Evolutionary conservation across 2,888 invertebrate species (phyloP).

Genomic region (Drosophila dives): DNA sequence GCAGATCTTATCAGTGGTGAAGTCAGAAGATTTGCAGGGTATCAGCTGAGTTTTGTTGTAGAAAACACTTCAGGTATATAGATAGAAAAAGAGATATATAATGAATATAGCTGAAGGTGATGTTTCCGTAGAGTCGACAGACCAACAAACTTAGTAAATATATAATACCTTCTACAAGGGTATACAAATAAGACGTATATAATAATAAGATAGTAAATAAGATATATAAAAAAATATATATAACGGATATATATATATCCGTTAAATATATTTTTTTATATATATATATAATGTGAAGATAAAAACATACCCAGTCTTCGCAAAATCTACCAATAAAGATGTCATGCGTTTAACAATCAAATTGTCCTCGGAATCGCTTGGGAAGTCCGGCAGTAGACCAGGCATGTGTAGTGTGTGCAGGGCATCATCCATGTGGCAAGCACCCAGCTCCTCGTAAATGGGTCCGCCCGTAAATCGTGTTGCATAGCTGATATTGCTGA

Average conservation of each 20-base stretch:
- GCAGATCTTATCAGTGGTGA: conserved; percentile 65
- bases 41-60: conserved; percentile 17
- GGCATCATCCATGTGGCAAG: conserved; percentile 86
- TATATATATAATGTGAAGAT: neutral
- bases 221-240: neutral
- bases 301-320: conserved; percentile 84
- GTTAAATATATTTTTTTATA: too few relatives aligned
- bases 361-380: conserved; percentile 77
- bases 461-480: conserved; percentile 54
- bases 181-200: neutral
- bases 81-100: neutral
- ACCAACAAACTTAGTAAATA: neutral
- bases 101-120: neutral
- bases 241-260: neutral
- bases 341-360: conserved; percentile 82
- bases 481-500: conserved; percentile 81
- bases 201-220: too few relatives aligned
- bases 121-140: too few relatives aligned
- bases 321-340: conserved; percentile 85
- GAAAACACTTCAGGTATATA: conserved; percentile 38
- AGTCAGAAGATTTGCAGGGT: conserved; percentile 51
- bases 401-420: conserved; percentile 85
- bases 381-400: conserved; percentile 79
- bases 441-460: conserved; percentile 62
- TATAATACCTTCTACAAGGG: neutral